Evolutionary conservation across 2,113 vertebrate species (phyloP).

Genomic region (Puma concolor): DNA sequence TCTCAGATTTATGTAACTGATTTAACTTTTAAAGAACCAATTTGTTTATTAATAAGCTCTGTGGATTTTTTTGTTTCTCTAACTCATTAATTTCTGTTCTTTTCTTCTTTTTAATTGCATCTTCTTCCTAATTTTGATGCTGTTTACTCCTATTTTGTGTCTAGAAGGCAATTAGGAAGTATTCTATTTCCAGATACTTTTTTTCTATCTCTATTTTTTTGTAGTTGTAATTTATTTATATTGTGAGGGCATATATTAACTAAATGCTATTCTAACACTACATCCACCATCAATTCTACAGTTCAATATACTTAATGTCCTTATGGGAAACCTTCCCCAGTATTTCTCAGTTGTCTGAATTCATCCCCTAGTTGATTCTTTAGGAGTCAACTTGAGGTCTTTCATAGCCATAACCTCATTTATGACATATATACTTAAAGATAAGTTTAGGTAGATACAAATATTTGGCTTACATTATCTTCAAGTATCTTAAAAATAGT

Average conservation of each 20-base stretch:
- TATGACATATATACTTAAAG: background rate
- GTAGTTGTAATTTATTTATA: background rate
- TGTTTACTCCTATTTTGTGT: background rate
- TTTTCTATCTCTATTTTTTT: background rate
- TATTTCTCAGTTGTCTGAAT: background rate
- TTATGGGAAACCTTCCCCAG: background rate
- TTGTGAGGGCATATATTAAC: background rate
- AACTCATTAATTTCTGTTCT: background rate
- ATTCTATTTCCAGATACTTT: background rate
- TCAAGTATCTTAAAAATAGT: background rate
- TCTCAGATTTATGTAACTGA: background rate
- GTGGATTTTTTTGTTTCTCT: background rate
- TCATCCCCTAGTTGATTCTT: background rate
- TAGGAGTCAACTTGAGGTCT: background rate
- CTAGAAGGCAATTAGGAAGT: background rate
- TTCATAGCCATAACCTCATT: background rate
- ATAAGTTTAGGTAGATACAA: background rate
- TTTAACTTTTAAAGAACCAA: background rate
- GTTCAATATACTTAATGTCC: background rate
- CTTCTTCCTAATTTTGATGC: background rate
- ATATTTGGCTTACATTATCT: background rate
- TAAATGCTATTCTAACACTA: background rate
- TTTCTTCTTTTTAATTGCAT: background rate
- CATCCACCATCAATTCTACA: background rate
- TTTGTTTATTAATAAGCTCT: background rate